A percentile compares a stretch with the other conserved stretches of the same genome.
phyloP scores from a whole-genome alignment of 2,113 vertebrate genomes.

The Atractosteus spatula region DNA sequence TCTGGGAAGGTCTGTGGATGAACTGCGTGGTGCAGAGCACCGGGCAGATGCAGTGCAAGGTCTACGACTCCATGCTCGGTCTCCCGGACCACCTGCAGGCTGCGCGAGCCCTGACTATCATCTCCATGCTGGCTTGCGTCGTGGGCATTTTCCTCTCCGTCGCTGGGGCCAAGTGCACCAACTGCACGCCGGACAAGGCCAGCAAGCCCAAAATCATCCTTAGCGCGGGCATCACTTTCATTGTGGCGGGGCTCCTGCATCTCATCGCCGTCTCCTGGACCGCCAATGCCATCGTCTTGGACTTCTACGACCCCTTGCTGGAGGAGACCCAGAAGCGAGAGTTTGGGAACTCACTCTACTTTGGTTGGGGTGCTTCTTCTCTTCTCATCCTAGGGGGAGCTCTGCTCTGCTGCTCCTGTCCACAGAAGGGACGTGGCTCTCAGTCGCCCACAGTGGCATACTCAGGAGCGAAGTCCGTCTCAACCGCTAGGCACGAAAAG shows the following conservation, averaged over 20 bases:
- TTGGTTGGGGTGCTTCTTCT: constrained; percentile 69
- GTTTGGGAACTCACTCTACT: constrained; percentile 73
- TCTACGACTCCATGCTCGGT: constrained; percentile 72
- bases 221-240: constrained; percentile 51
- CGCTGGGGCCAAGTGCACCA: constrained; percentile 73
- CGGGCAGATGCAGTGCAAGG: constrained; percentile 73
- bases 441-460: constrained; percentile 43
- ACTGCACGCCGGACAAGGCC: constrained; percentile 55
- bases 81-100: constrained; percentile 64
- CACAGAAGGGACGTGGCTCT: constrained; percentile 23
- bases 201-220: constrained; percentile 62
- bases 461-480: constrained; percentile 46
- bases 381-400: constrained; percentile 63
- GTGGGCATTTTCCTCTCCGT: constrained; percentile 58
- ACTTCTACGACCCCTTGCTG: constrained; percentile 65
- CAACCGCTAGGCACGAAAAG: constrained; percentile 50
- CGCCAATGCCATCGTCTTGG: constrained; percentile 63
- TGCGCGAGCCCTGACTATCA: constrained; percentile 59
- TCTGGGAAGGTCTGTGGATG: constrained; percentile 79
- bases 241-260: constrained; percentile 57
- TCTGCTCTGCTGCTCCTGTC: constrained; percentile 68
- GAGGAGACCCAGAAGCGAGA: constrained; percentile 70
- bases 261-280: constrained; percentile 70
- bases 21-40: constrained; percentile 77
- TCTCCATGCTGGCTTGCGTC: constrained; percentile 58